Evolutionary conservation across 2,797 vertebrate genomes (phyloP), one percentile per base, ranked within the genome.

Genomic region (Acestrorhynchus altus): DNA sequence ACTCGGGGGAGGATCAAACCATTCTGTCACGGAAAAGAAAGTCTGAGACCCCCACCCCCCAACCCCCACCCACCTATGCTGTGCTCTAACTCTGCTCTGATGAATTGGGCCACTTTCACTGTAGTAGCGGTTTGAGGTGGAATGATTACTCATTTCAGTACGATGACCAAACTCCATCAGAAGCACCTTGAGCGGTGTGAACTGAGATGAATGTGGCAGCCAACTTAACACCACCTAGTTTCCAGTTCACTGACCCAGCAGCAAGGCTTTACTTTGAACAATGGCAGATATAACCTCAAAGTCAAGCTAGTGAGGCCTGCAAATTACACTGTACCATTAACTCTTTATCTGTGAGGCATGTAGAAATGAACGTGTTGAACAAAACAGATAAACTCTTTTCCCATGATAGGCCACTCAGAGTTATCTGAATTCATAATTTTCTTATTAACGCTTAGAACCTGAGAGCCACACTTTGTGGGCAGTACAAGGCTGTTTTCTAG

Each of bases 71-170:
- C 66, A 86, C 76, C 75, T 64, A 18, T 51, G 46, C 49, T 47
- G 24, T 10, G 15, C 65, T 74, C 42, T 40, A 67, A 59, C 66
- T 46, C 61, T 52, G 72, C 28, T 47, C 83, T 84, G 82, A 81
- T 79, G 56, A 83, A 81, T 80, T 78, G 54, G 56, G 28, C 77
- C 74, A 76, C 76, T 84, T 79, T 85, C 79, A 68, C 68, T 67
- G 18, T 74, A 46, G 79, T 76, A 72, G 72, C 22, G n/a, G 31
- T 76, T 77, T 77, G 26, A 79, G 81, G 31, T 81, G 77, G 66
- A 69, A 85, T 78, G 73, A 88, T 86, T 81, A 82, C 82, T 87
- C 85, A 86, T 87, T 81, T 86, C 71, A 83, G 67, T 61, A 74
- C 42, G 73, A 85, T 75, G 60, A 59, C 63, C 71, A 72, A 81